Evolutionary conservation across 2,888 invertebrate genomes (phyloP).

Genomic region (Anthophora plumipes): DNA sequence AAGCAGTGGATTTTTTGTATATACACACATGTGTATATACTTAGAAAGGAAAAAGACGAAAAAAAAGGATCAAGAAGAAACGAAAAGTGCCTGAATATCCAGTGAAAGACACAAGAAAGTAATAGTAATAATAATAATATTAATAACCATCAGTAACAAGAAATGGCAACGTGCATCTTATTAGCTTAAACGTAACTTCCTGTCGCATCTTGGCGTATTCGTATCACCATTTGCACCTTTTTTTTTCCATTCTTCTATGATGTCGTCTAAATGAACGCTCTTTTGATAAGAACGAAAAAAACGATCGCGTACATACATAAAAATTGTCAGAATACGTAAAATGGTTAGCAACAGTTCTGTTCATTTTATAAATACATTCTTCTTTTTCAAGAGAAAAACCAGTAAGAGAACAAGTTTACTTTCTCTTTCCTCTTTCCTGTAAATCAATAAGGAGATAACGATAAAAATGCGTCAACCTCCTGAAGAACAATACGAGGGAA

Average conservation of each 20-base stretch:
- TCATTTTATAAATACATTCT: neutral
- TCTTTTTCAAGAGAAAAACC: constrained; percentile 15
- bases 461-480: neutral
- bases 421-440: neutral
- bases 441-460: neutral
- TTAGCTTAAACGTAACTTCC: constrained; percentile 58
- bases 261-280: constrained; percentile 48
- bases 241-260: constrained; percentile 60
- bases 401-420: constrained; percentile 17
- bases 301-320: constrained; percentile 26
- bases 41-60: constrained; percentile 17
- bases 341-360: constrained; percentile 19
- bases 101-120: constrained; percentile 40
- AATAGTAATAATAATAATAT: constrained; percentile 20
- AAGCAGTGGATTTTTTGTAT: too few relatives aligned
- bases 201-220: constrained; percentile 45
- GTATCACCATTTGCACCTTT: constrained; percentile 73
- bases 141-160: constrained; percentile 38
- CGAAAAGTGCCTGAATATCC: constrained; percentile 18
- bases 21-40: neutral
- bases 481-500: constrained; percentile 34
- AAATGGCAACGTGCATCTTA: constrained; percentile 54
- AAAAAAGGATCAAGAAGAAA: constrained; percentile 13
- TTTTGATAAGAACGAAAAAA: constrained; percentile 2
- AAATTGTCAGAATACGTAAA: constrained; percentile 35